Conservation (phyloP, 1,140 invertebrate species). For the Notospermus geniculatus region DNA sequence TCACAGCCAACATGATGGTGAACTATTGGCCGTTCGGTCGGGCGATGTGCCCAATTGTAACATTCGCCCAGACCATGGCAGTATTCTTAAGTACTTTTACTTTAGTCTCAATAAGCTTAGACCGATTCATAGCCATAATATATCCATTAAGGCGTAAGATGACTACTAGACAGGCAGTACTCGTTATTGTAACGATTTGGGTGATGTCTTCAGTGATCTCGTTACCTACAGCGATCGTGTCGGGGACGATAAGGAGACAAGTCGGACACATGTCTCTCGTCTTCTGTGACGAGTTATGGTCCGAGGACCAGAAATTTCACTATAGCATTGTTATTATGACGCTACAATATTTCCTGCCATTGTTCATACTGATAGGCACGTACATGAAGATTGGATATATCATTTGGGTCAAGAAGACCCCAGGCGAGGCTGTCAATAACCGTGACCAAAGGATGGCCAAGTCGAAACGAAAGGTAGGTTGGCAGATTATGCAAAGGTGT, state of each 20-base stretch:
- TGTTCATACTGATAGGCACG: slow-evolving; percentile 80
- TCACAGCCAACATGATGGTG: slow-evolving; percentile 81
- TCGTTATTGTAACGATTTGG: slow-evolving; percentile 76
- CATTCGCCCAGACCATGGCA: slow-evolving; percentile 90
- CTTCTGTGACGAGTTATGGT: slow-evolving; percentile 45
- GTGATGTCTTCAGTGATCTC: slow-evolving; percentile 74
- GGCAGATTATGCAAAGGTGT: too few species aligned
- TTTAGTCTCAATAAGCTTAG: slow-evolving; percentile 91
- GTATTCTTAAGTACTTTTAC: slow-evolving; percentile 94
- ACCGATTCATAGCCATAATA: slow-evolving; percentile 93
- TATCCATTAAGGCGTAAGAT: slow-evolving; percentile 79
- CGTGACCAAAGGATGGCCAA: slow-evolving; percentile 78
- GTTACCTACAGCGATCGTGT: slow-evolving; percentile 74
- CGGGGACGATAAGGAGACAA: slow-evolving; percentile 37
- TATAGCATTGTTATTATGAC: slow-evolving; percentile 77
- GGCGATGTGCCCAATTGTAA: slow-evolving; percentile 77
- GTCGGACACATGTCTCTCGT: slow-evolving; percentile 26
- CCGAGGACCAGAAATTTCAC: slow-evolving; percentile 60
- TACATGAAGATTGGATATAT: slow-evolving; percentile 82
- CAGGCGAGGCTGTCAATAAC: slow-evolving; percentile 78
- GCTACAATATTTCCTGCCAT: slow-evolving; percentile 81
- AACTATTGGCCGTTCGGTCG: slow-evolving; percentile 89
- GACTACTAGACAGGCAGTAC: slow-evolving; percentile 68
- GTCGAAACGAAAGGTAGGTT: slow-evolving; percentile 82
- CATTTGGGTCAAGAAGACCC: slow-evolving; percentile 83